These are phyloP conservation scores for Gastrophysa polygoni DNA, from an alignment of 2,888 invertebrate species.

Conservation along the genomic window DNA sequence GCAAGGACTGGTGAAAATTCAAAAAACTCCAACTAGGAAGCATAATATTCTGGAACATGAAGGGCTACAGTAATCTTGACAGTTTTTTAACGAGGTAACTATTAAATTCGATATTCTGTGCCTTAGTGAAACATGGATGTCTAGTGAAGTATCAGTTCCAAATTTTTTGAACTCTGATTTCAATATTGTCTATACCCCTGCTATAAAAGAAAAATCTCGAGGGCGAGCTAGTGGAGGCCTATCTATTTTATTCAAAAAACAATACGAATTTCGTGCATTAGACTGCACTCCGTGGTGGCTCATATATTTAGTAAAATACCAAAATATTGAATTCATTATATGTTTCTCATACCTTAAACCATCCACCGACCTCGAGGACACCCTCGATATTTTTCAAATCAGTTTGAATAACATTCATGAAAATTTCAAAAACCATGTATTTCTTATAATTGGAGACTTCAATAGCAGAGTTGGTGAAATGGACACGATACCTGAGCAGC, in stretches of 20 bases:
- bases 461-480: no score
- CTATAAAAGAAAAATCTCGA: background rate
- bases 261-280: slow-evolving; percentile 2
- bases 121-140: background rate
- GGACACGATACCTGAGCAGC: no score
- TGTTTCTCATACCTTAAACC: no score
- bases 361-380: no score
- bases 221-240: background rate
- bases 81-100: background rate
- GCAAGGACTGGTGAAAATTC: background rate
- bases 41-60: background rate
- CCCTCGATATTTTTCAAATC: no score
- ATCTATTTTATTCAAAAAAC: slow-evolving; percentile 1
- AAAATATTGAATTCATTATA: no score
- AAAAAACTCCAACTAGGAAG: background rate
- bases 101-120: background rate
- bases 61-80: background rate
- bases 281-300: no score
- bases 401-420: no score
- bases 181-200: background rate
- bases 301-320: no score
- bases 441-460: no score
- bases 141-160: background rate
- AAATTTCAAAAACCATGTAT: no score
- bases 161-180: slow-evolving; percentile 1